phyloP scores from a whole-genome alignment of 2,888 invertebrate species.

The Caenorhabditis virilis region DNA sequence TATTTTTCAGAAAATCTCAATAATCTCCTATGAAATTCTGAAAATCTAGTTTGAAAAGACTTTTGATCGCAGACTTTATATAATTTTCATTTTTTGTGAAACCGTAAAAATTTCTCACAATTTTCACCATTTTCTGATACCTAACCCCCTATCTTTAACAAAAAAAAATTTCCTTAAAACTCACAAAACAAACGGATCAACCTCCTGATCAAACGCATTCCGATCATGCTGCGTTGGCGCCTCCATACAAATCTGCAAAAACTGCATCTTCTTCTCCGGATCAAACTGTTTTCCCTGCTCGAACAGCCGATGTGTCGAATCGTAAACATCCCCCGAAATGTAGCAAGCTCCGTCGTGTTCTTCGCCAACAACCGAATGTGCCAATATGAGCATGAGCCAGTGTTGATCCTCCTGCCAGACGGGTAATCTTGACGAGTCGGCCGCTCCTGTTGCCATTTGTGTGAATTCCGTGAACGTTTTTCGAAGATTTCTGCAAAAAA shows the following conservation, averaged over 20 bases:
- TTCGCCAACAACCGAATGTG: conserved; percentile 45
- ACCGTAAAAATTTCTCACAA: too few relatives aligned
- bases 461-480: conserved; percentile 31
- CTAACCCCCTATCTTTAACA: too few relatives aligned
- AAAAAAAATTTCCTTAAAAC: neutral
- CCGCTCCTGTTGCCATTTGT: conserved; percentile 48
- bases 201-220: conserved; percentile 12
- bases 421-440: conserved; percentile 72
- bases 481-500: conserved; percentile 34
- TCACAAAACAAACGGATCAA: conserved; percentile 50
- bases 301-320: conserved; percentile 22
- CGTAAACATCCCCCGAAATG: conserved; percentile 43
- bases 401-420: conserved; percentile 85
- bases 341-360: conserved; percentile 51
- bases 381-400: conserved; percentile 81
- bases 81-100: too few relatives aligned
- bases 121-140: too few relatives aligned
- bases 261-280: conserved; percentile 24
- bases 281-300: conserved; percentile 11
- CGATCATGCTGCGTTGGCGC: conserved; percentile 39
- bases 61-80: too few relatives aligned
- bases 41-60: too few relatives aligned
- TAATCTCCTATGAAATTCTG: too few relatives aligned
- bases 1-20: too few relatives aligned
- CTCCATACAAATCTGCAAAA: conserved; percentile 38